Evolutionary conservation across 2,888 invertebrate species (phyloP).

Genomic region (Pseudeuparius sepicola): DNA sequence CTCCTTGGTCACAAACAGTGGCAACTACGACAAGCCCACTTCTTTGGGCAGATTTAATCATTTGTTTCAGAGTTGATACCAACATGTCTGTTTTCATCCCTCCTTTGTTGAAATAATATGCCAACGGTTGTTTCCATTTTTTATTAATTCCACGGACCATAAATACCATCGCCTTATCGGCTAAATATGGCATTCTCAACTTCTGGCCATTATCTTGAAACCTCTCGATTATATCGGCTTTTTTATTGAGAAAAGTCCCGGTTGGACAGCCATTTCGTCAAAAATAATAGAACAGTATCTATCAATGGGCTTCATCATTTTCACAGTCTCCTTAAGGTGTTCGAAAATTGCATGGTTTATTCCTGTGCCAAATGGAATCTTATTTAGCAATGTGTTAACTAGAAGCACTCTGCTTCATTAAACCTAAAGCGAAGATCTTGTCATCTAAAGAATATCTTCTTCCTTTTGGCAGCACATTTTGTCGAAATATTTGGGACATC

Average conservation of each 20-base stretch:
- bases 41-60: constrained; percentile 19
- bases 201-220: constrained; percentile 21
- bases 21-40: constrained; percentile 25
- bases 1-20: constrained; percentile 28
- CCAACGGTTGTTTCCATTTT: constrained; percentile 26
- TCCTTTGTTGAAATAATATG: constrained; percentile 20
- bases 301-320: no score
- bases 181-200: constrained; percentile 16
- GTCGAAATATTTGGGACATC: constrained; percentile 15
- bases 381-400: no score
- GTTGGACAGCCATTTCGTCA: constrained; percentile 22
- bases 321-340: constrained; percentile 18
- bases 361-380: no score
- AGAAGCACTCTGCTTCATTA: constrained; percentile 22
- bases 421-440: constrained; percentile 21
- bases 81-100: constrained; percentile 18
- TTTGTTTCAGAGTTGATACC: constrained; percentile 16
- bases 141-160: constrained; percentile 21
- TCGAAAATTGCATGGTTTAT: no score
- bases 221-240: constrained; percentile 17
- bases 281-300: constrained; percentile 22
- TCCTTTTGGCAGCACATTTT: constrained; percentile 18
- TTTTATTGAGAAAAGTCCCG: constrained; percentile 18
- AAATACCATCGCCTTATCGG: constrained; percentile 27
- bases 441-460: constrained; percentile 20